These are phyloP conservation scores for Eremobia ochroleuca DNA, from an alignment of 2,888 invertebrate species.

Conservation along the genomic window DNA sequence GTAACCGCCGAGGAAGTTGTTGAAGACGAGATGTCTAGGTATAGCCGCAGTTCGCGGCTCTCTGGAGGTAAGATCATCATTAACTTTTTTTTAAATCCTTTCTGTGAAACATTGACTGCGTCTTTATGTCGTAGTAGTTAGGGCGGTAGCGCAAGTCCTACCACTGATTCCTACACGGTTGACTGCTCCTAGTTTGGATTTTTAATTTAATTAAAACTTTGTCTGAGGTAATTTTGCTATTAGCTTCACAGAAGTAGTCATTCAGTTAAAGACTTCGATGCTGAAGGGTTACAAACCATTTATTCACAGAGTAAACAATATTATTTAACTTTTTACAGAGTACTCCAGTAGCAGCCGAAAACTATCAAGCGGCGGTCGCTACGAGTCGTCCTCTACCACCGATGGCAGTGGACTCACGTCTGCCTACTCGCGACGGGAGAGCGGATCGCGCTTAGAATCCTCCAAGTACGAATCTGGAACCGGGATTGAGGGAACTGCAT, in stretches of 20 bases:
- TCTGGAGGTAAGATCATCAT: constrained; percentile 90
- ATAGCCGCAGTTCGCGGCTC: constrained; percentile 92
- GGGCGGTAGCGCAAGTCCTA: not conserved
- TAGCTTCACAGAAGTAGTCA: not conserved
- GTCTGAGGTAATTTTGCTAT: not conserved
- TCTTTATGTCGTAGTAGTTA: not conserved
- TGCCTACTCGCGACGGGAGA: constrained; percentile 84
- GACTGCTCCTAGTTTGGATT: not conserved
- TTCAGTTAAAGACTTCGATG: not conserved
- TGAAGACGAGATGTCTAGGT: constrained; percentile 91
- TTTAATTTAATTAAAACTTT: not conserved
- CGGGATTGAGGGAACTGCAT: constrained; percentile 79
- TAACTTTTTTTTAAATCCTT: not conserved
- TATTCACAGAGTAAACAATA: not conserved
- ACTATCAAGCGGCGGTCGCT: constrained; percentile 82
- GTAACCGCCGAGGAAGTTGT: constrained; percentile 82
- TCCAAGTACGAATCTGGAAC: constrained; percentile 79
- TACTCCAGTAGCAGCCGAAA: constrained; percentile 87
- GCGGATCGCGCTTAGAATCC: constrained; percentile 82
- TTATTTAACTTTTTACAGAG: constrained; percentile 70
- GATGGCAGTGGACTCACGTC: constrained; percentile 80
- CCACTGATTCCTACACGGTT: no score
- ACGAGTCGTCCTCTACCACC: constrained; percentile 82
- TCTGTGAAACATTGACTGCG: not conserved
- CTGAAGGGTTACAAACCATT: not conserved